Evolutionary conservation across 1,140 invertebrate species (phyloP), one percentile per base, ranked within the genome.

Genomic region (Euwallacea similis): DNA sequence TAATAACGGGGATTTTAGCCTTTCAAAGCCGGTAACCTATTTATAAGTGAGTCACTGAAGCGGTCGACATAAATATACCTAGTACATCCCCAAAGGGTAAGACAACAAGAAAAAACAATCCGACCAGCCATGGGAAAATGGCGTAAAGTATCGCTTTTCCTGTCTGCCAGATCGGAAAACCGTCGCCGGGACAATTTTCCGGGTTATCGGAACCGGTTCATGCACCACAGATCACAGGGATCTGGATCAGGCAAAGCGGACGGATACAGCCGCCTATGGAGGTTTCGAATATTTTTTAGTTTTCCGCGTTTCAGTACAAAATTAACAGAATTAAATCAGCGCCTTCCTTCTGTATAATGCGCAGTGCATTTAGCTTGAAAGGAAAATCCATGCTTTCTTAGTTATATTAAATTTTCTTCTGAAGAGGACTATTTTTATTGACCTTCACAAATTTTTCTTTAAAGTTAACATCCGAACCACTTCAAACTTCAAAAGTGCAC

Each of bases 41-140:
- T 69, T 69, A 69, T 69, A 63, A 69, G 21, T 62, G 60, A 69
- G 67, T 62, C 67, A 69, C 44, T 53, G 67, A 69, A 69, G 67
- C 67, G 59, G 10, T 60, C 60, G 8, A 55, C 59, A 44, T 54
- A 47, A 53, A 50, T 53, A 63, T 42, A 69, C 42, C 16, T 21
- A 7, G 13, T 15, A 41, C 42, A 15, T 44, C 21, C 66, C 66
- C 7, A 69, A 69, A 53, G 66, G 66, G 66, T 15, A 33, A 55
- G 13, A 33, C 21, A 63, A 47, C 67, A 62, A 63, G 46, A 56
- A 60, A 61, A 42, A 43, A 43, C 59, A 60, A 55, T 63, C 47
- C 15, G 15, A n/a, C 53, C 58, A 63, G 44, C 41, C 50, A 61
- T 44, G 6, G 44, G 59, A 68, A 56, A 63, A 69, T 69, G 66